These are phyloP conservation scores for Bovichtus diacanthus DNA, from an alignment of 2,797 vertebrate species.

Conservation along the genomic window DNA sequence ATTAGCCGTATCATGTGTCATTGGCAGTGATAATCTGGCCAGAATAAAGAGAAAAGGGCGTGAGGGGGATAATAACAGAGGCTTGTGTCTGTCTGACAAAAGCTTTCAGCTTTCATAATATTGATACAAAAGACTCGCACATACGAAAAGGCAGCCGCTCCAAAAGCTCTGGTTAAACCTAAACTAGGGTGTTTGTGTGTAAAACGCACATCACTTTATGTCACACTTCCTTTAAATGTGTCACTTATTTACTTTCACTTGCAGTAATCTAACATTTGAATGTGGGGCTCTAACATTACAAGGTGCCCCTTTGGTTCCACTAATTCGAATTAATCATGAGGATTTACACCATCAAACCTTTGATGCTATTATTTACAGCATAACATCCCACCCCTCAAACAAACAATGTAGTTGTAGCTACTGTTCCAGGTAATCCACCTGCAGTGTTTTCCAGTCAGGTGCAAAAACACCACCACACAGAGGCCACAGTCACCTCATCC, in stretches of 20 bases:
- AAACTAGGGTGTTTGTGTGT: constrained; percentile 70
- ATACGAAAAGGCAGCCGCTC: constrained; percentile 65
- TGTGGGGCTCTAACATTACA: constrained; percentile 1
- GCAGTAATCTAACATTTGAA: constrained; percentile 41
- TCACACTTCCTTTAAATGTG: constrained; percentile 26
- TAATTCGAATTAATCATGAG: constrained; percentile 29
- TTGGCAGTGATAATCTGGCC: constrained; percentile 58
- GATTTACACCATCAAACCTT: constrained; percentile 27
- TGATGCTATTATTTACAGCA: constrained; percentile 23
- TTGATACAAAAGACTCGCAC: constrained; percentile 72
- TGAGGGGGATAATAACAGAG: constrained; percentile 82
- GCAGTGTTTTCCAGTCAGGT: constrained; percentile 78
- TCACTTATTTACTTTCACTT: constrained; percentile 54
- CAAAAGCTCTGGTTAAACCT: constrained; percentile 71
- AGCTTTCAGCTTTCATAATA: constrained; percentile 76
- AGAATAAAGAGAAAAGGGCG: constrained; percentile 78
- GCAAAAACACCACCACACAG: constrained; percentile 55
- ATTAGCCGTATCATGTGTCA: constrained; percentile 69
- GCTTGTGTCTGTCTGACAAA: constrained; percentile 85
- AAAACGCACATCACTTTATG: constrained; percentile 51
- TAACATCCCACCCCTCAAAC: constrained; percentile 12
- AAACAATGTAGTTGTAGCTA: constrained; percentile 37
- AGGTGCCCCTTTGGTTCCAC: constrained; percentile 10
- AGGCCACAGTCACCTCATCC: constrained; percentile 66
- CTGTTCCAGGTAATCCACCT: constrained; percentile 73